Evolutionary conservation across 2,888 invertebrate genomes (phyloP), one percentile per base, ranked within the genome.

Genomic region (Incurvaria masculella): DNA sequence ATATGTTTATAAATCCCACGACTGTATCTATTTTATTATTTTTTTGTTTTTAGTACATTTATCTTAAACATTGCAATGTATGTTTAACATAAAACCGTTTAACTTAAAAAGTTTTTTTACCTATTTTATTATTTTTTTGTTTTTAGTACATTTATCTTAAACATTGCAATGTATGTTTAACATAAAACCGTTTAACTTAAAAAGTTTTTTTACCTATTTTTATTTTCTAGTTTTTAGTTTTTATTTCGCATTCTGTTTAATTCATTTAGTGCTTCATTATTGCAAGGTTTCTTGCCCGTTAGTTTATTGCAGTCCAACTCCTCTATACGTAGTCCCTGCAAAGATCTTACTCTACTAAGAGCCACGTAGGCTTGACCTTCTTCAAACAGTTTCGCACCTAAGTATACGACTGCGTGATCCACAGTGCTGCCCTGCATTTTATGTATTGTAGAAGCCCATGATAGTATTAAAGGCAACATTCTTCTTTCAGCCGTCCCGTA

Each of bases 371-470:
- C n/a, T n/a, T n/a, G n/a, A n/a, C n/a, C n/a, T n/a, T n/a, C n/a
- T n/a, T n/a, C 48, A 42, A 55, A 51, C 17, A 53, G 21, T 42
- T 39, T 44, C 26, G 49, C 21, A 26, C 48, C 54, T 42, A 55
- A 44, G 45, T 52, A 53, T 19, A 53, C 45, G 43, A 54, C 51
- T 18, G 52, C 53, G 41, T 52, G 51, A 27, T 56, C 52, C n/a
- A 52, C 56, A 26, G 55, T 56, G 45, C 53, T 51, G 19, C 52
- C 53, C 40, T 53, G 48, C 44, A 50, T 53, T 52, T 52, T 47
- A 38, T 54, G 51, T 26, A 51, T 55, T 53, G 52, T 57, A 47
- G 53, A 58, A 51, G 55, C 57, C 55, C 58, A 59, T 20, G 52
- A 50, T 51, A 55, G 45, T 42, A 58, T 49, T 42, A 55, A 47